Conservation (phyloP, 1,140 invertebrate species). For the Drosophila teissieri region DNA sequence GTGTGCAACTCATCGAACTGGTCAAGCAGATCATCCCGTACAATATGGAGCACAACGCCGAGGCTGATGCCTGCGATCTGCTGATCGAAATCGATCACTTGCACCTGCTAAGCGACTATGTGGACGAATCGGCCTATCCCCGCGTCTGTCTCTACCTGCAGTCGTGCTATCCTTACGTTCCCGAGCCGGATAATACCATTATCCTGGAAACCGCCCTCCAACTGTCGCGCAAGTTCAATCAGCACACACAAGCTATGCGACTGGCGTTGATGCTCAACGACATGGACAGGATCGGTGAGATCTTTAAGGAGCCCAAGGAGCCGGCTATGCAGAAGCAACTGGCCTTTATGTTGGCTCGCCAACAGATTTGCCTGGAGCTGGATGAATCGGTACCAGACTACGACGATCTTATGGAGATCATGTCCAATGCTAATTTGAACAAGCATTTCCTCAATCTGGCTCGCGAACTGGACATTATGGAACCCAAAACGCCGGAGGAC, state of each 20-base stretch:
- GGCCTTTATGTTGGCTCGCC: conserved; percentile 98
- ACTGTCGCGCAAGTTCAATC: conserved; percentile 96
- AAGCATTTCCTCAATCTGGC: conserved; percentile 98
- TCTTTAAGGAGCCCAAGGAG: conserved; percentile 81
- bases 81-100: conserved; percentile 98
- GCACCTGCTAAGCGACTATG: conserved; percentile 95
- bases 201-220: conserved; percentile 94
- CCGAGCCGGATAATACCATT: conserved; percentile 97
- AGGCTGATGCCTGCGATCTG: conserved; percentile 99
- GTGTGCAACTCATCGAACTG: conserved; percentile 89
- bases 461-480: conserved; percentile 99
- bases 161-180: conserved; percentile 98
- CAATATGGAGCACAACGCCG: conserved; percentile 99
- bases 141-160: conserved; percentile 97
- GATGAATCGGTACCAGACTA: conserved; percentile 89
- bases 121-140: conserved; percentile 96
- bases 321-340: conserved; percentile 91
- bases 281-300: conserved; percentile 75
- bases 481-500: conserved; percentile 99
- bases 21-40: conserved; percentile 97
- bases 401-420: conserved; percentile 97
- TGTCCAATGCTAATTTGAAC: conserved; percentile 98
- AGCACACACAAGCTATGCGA: conserved; percentile 96
- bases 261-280: conserved; percentile 98
- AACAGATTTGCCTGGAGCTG: conserved; percentile 95